These are phyloP conservation scores for Drosophila formosana DNA, from an alignment of 2,888 invertebrate genomes.

Conservation along the genomic window DNA sequence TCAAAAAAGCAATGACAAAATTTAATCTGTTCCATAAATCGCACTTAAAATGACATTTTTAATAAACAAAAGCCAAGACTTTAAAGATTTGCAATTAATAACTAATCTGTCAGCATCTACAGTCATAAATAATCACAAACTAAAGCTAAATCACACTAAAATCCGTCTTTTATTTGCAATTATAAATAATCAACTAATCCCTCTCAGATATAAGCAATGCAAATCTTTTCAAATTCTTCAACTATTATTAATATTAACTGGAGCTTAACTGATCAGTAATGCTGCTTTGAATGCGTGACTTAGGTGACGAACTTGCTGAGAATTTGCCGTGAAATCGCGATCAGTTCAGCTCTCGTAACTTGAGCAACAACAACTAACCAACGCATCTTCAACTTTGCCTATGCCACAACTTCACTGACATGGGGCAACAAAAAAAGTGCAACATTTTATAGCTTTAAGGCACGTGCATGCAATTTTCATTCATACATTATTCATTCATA, in stretches of 20 bases:
- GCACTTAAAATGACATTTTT: background rate
- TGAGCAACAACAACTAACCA: constrained; percentile 34
- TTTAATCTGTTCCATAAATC: background rate
- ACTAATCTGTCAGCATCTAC: background rate
- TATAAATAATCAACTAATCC: background rate
- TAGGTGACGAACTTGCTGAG: constrained; percentile 51
- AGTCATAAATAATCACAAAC: background rate
- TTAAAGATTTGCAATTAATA: background rate
- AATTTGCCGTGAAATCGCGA: constrained; percentile 48
- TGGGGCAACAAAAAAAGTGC: constrained; percentile 55
- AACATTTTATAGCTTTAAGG: constrained; percentile 79
- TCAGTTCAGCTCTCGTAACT: constrained; percentile 55
- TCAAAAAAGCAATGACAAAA: background rate
- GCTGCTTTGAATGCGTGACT: constrained; percentile 33
- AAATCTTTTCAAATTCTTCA: background rate
- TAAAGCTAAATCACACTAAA: background rate
- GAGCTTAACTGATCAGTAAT: constrained; percentile 8
- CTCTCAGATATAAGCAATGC: background rate
- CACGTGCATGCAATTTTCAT: constrained; percentile 83
- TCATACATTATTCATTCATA: constrained; percentile 83
- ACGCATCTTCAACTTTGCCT: constrained; percentile 48
- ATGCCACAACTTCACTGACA: constrained; percentile 14
- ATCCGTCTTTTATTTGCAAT: background rate
- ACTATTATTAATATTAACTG: background rate
- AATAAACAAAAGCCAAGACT: background rate